Percentiles rank a stretch among this genome's conserved stretches.
phyloP scores from a whole-genome alignment of 2,888 invertebrate genomes.

The Campopleginae sp. region DNA sequence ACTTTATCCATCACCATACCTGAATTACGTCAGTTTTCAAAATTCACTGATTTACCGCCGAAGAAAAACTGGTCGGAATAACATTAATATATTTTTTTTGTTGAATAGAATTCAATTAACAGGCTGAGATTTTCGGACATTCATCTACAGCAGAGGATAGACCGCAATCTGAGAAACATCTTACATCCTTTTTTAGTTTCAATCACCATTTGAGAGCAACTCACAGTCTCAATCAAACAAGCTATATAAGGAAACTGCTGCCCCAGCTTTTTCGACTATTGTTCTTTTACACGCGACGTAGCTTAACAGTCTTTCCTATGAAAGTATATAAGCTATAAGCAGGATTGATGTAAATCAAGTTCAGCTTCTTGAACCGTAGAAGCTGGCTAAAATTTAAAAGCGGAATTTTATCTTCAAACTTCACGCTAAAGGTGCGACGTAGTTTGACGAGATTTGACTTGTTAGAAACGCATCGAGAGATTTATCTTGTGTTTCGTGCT shows the following conservation, averaged over 20 bases:
- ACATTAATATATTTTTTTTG: not conserved
- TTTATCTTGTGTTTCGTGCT: constrained; percentile 26
- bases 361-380: not conserved
- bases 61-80: not conserved
- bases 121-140: too few relatives aligned
- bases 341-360: not conserved
- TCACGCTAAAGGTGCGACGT: not conserved
- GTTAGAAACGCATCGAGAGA: constrained; percentile 49
- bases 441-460: constrained; percentile 53
- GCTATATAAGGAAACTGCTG: too few relatives aligned
- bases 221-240: too few relatives aligned
- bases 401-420: not conserved
- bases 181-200: too few relatives aligned
- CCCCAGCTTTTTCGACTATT: not conserved
- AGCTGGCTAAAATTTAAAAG: not conserved
- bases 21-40: not conserved
- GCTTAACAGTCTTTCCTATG: not conserved
- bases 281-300: not conserved
- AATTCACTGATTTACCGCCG: not conserved
- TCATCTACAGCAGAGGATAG: too few relatives aligned
- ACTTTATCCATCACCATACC: not conserved
- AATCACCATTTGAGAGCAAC: too few relatives aligned
- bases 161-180: too few relatives aligned
- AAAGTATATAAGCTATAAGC: not conserved
- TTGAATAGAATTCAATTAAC: not conserved